Evolutionary conservation across 2,797 vertebrate species (phyloP).

Genomic region (Pipistrellus pygmaeus): DNA sequence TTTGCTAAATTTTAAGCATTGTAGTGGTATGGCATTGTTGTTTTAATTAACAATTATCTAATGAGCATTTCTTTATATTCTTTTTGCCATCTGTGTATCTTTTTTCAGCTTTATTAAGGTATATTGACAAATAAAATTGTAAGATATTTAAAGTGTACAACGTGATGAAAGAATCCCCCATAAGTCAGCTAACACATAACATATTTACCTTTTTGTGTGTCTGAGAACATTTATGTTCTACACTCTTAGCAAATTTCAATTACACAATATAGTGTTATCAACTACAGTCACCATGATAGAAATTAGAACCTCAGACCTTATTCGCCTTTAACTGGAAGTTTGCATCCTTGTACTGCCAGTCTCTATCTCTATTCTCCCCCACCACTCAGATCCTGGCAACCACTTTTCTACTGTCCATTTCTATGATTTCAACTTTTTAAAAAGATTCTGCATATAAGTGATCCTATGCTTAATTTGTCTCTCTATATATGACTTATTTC

Average conservation of each 20-base stretch:
- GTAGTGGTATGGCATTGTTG: neutral
- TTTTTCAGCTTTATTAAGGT: neutral
- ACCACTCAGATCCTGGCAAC: neutral
- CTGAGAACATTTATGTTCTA: neutral
- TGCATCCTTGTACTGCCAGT: neutral
- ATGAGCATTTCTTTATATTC: neutral
- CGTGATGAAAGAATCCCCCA: neutral
- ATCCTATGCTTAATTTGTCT: neutral
- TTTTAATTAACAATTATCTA: constrained; percentile 24
- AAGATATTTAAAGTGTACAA: neutral
- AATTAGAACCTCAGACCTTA: neutral
- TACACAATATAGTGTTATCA: neutral
- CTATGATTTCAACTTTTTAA: neutral
- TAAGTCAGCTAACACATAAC: neutral
- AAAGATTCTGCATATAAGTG: neutral
- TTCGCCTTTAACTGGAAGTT: neutral
- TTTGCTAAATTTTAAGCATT: neutral
- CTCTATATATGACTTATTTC: neutral
- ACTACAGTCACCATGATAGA: neutral
- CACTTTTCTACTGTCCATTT: neutral
- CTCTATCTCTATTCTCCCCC: neutral
- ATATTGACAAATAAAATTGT: neutral
- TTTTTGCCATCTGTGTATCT: neutral
- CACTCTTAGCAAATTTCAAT: neutral
- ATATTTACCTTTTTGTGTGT: neutral